Evolutionary conservation across 2,113 vertebrate species (phyloP), one percentile per base, ranked within the genome.

Genomic region (Carassius gibelio): DNA sequence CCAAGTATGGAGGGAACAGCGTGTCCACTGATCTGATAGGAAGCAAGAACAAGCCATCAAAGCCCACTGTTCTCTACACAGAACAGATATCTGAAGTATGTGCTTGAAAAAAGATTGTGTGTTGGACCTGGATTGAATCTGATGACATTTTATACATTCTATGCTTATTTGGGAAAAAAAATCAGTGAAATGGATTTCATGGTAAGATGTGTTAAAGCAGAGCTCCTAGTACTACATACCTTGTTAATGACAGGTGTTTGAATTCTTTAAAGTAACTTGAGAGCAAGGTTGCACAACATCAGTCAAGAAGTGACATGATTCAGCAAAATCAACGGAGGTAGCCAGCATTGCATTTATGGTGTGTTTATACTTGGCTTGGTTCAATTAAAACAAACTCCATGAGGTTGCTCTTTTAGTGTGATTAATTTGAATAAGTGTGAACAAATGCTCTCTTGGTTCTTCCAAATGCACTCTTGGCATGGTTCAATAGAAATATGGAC

Each of bases 1-100:
- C 48, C 48, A 57, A 69, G 45, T 57, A 71, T 55, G 83, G 83
- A n/a, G 42, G 38, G 90, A 76, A 90, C 91, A 89, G 34, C 2
- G 19, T 82, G 89, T 90, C 42, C 78, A 71, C 19, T 8, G 55
- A 83, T 50, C 79, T 82, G 50, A 59, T 61, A n/a, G 26, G 14
- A 75, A 50, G 17, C n/a, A 82, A 14, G 57, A 45, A 6, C 8
- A 38, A 30, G 68, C 3, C 64, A 69, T 55, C 66, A 72, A 78
- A 23, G 79, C 50, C 62, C 10, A 19, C 64, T 86, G 71, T 90
- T 64, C 87, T 76, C 80, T 61, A 50, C 48, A 15, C 23, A 6
- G 8, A 66, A 68, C 45, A 26, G 34, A 23, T 61, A 79, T 62
- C 34, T 23, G 38, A 21, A 42, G 45, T 4, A 26, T 36, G 79